Percentiles rank a stretch among this genome's conserved stretches.
Evolutionary conservation across 2,888 invertebrate genomes (phyloP).

Genomic region (Pristionchus arcanus): DNA sequence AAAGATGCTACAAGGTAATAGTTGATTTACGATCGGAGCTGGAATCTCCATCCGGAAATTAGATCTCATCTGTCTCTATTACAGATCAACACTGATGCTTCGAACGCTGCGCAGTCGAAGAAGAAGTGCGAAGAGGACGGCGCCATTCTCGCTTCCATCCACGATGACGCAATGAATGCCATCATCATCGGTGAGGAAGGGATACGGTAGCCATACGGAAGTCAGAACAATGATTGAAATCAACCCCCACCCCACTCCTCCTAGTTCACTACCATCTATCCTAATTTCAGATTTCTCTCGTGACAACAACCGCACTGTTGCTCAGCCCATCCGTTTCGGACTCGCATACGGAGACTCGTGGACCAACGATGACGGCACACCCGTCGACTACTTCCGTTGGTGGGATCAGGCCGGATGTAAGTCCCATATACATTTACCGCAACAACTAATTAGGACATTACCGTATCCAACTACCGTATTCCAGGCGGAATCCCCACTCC

Average conservation of each 20-base stretch:
- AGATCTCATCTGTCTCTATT: too few relatives aligned
- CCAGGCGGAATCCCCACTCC: constrained; percentile 45
- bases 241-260: too few relatives aligned
- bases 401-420: constrained; percentile 54
- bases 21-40: background rate
- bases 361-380: constrained; percentile 58
- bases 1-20: constrained; percentile 57
- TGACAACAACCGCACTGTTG: background rate
- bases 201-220: background rate
- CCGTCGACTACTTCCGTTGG: constrained; percentile 61
- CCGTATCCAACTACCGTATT: background rate
- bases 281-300: background rate
- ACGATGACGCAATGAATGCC: constrained; percentile 59
- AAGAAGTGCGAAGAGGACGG: constrained; percentile 26
- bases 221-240: background rate
- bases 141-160: constrained; percentile 59
- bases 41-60: background rate
- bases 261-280: background rate
- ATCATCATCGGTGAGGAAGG: constrained; percentile 57
- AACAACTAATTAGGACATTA: background rate
- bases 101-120: background rate
- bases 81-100: background rate
- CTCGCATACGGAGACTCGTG: constrained; percentile 54
- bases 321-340: constrained; percentile 32
- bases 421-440: background rate